Evolutionary conservation across 1,140 invertebrate species (phyloP).

Genomic region (Solenopsis invicta): DNA sequence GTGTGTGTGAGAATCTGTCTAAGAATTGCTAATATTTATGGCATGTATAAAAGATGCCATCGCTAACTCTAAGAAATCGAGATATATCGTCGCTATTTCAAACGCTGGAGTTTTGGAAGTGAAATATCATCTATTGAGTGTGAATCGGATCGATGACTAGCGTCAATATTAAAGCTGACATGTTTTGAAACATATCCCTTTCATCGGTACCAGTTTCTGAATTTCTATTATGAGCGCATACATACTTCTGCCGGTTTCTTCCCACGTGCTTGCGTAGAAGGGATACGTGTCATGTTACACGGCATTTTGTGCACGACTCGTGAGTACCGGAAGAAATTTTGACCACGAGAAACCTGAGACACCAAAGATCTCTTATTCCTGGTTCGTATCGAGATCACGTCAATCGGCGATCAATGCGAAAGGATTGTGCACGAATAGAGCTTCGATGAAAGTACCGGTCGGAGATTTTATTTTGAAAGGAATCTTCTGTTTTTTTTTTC

Average conservation of each 20-base stretch:
- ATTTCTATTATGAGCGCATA: slow-evolving; percentile 83
- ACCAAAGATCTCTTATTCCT: slow-evolving; percentile 36
- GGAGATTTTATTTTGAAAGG: slow-evolving; percentile 21
- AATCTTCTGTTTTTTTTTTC: background rate
- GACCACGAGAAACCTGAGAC: slow-evolving; percentile 83
- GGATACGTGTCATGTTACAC: slow-evolving; percentile 85
- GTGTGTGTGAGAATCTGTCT: no score
- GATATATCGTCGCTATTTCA: background rate
- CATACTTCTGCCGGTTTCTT: slow-evolving; percentile 83
- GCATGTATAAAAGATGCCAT: background rate
- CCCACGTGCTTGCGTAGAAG: slow-evolving; percentile 84
- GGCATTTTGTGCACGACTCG: slow-evolving; percentile 68
- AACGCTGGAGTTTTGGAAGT: slow-evolving; percentile 26
- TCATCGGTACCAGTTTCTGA: slow-evolving; percentile 80
- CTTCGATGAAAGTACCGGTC: background rate
- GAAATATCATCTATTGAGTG: slow-evolving; percentile 48
- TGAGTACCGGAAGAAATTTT: slow-evolving; percentile 83
- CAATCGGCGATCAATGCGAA: slow-evolving; percentile 42
- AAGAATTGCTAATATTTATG: background rate
- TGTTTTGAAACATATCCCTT: slow-evolving; percentile 87
- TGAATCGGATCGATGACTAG: slow-evolving; percentile 82
- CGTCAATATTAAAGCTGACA: slow-evolving; percentile 86
- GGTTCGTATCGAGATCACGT: slow-evolving; percentile 39
- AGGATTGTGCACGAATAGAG: background rate
- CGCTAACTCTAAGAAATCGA: background rate